Evolutionary conservation across 2,113 vertebrate species (phyloP).

Genomic region (Nerophis ophidion): DNA sequence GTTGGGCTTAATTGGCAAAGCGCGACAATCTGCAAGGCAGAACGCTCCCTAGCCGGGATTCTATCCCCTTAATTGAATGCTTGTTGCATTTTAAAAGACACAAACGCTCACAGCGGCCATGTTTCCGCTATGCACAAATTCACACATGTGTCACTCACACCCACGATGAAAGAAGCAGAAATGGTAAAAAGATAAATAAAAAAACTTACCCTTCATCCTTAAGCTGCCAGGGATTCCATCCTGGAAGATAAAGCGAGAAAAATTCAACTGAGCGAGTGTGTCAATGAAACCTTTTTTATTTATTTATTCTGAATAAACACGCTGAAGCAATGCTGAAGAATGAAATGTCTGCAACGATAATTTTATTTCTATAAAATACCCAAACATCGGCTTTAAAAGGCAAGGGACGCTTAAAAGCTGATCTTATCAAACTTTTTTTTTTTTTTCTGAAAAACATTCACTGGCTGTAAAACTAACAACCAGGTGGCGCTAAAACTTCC

Average conservation of each 20-base stretch:
- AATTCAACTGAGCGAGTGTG: constrained; percentile 8
- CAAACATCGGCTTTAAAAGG: no score
- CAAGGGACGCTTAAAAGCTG: no score
- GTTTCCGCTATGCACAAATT: not conserved
- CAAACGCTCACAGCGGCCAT: not conserved
- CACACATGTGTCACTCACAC: not conserved
- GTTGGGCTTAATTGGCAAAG: no score
- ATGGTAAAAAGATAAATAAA: no score
- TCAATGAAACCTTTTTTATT: not conserved
- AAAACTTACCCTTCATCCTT: constrained; percentile 68
- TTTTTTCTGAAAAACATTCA: no score
- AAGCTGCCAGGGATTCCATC: constrained; percentile 65
- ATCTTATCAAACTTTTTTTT: no score
- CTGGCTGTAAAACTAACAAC: not conserved
- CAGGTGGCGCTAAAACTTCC: not conserved
- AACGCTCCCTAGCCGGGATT: not conserved
- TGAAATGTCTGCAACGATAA: not conserved
- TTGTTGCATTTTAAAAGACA: not conserved
- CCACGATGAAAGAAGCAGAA: constrained; percentile 7
- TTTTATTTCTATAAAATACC: no score
- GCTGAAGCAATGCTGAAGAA: not conserved
- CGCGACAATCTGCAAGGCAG: no score
- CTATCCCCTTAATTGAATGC: not conserved
- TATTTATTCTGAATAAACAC: constrained; percentile 6
- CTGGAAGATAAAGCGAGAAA: constrained; percentile 45